phyloP scores from a whole-genome alignment of 2,113 vertebrate species.

The Pyxicephalus adspersus region DNA sequence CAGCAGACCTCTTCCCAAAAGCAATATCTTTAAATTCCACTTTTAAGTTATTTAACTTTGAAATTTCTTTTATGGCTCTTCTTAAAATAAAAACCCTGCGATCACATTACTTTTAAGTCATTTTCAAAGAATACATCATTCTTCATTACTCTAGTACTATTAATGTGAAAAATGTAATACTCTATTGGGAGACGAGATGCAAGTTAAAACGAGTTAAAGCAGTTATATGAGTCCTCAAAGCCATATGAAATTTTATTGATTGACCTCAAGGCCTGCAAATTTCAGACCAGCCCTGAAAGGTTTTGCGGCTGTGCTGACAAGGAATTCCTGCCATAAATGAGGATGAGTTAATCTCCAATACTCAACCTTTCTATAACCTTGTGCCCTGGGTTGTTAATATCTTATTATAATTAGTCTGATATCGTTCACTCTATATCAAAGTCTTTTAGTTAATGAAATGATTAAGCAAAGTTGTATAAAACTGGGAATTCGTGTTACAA shows the following conservation, averaged over 20 bases:
- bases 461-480: too few species aligned
- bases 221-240: slow-evolving; percentile 28
- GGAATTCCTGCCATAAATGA: not conserved
- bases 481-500: too few species aligned
- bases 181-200: slow-evolving; percentile 3
- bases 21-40: slow-evolving; percentile 7
- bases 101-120: slow-evolving; percentile 27
- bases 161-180: slow-evolving; percentile 29
- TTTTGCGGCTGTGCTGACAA: not conserved
- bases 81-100: slow-evolving; percentile 1
- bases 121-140: slow-evolving; percentile 33
- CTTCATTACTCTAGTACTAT: slow-evolving; percentile 24
- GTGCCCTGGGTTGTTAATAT: too few species aligned
- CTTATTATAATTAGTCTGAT: too few species aligned
- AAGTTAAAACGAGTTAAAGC: slow-evolving; percentile 21
- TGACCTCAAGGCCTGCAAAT: not conserved
- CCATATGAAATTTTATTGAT: slow-evolving; percentile 26
- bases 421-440: too few species aligned
- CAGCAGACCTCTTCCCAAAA: not conserved
- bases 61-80: slow-evolving; percentile 26
- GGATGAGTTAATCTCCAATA: not conserved
- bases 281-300: not conserved
- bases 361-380: not conserved
- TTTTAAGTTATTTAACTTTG: slow-evolving; percentile 38
- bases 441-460: too few species aligned